A percentile compares a stretch with the other conserved stretches of the same genome.
phyloP scores from a whole-genome alignment of 2,113 vertebrate species.

The Fulmarus glacialis region DNA sequence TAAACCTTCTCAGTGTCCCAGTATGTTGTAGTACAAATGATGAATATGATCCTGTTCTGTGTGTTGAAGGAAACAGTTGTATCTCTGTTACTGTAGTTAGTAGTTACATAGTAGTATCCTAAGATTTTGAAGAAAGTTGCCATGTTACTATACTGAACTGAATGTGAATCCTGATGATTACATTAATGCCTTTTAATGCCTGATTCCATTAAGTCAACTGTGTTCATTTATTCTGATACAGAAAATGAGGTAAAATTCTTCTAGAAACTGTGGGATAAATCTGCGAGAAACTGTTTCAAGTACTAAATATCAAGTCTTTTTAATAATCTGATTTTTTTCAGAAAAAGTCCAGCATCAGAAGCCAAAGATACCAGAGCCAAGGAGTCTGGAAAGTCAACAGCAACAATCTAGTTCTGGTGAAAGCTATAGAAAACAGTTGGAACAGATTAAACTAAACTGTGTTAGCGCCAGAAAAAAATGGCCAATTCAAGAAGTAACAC shows the following conservation, averaged over 20 bases:
- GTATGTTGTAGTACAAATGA: neutral
- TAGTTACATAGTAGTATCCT: neutral
- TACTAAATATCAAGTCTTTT: neutral
- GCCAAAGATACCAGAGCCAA: conserved; percentile 14
- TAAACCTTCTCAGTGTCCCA: neutral
- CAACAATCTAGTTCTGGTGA: conserved; percentile 26
- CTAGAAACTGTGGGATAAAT: neutral
- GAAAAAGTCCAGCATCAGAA: conserved; percentile 55
- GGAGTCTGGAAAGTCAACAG: conserved; percentile 21
- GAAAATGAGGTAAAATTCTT: neutral
- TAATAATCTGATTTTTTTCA: neutral
- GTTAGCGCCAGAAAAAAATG: conserved; percentile 13
- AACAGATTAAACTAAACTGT: conserved; percentile 30
- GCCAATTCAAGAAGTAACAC: conserved; percentile 21
- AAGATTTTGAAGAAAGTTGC: neutral
- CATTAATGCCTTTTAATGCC: neutral
- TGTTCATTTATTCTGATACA: neutral
- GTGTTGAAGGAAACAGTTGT: neutral
- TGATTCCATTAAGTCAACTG: neutral
- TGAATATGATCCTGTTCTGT: neutral
- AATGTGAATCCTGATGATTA: neutral
- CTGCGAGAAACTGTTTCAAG: neutral
- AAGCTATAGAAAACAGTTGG: conserved; percentile 40
- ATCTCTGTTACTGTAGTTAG: neutral
- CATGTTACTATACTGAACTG: neutral